Percentiles rank a stretch among this genome's conserved stretches.
phyloP scores from a whole-genome alignment of 2,888 invertebrate species.

The Chromoteleia sp. region DNA sequence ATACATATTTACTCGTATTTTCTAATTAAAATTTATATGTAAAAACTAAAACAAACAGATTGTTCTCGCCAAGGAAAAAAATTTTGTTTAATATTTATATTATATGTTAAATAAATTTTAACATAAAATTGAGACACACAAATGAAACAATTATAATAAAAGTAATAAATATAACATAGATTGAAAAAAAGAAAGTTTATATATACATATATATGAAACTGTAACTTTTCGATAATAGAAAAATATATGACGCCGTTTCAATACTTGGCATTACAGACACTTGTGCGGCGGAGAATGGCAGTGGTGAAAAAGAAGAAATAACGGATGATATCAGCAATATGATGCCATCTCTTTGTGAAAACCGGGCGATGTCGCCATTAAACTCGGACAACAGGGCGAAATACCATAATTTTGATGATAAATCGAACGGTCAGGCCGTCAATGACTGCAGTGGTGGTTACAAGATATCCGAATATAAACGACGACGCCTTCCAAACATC shows the following conservation, averaged over 20 bases:
- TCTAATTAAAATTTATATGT: no score
- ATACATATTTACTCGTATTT: no score
- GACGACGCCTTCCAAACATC: slow-evolving; percentile 13
- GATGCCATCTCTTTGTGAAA: slow-evolving; percentile 74
- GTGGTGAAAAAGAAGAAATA: slow-evolving; percentile 76
- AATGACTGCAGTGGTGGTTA: slow-evolving; percentile 19
- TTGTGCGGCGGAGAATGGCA: slow-evolving; percentile 76
- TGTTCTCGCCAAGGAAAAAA: no score
- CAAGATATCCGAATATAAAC: slow-evolving; percentile 4
- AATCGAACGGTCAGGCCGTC: neutral
- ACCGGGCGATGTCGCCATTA: slow-evolving; percentile 77
- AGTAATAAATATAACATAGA: no score
- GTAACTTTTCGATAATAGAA: slow-evolving; percentile 8
- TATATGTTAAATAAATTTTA: no score
- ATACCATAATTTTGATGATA: slow-evolving; percentile 72
- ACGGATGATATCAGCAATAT: slow-evolving; percentile 65
- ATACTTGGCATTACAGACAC: slow-evolving; percentile 83
- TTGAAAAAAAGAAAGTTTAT: no score
- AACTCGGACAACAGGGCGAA: slow-evolving; percentile 73
- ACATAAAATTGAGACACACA: no score
- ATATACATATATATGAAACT: slow-evolving; percentile 14
- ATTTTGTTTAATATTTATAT: no score
- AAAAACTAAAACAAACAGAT: no score
- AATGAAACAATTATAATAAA: no score
- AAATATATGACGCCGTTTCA: slow-evolving; percentile 66